Evolutionary conservation across 2,113 vertebrate species (phyloP), one percentile per base, ranked within the genome.

Genomic region (Anarrhichthys ocellatus): DNA sequence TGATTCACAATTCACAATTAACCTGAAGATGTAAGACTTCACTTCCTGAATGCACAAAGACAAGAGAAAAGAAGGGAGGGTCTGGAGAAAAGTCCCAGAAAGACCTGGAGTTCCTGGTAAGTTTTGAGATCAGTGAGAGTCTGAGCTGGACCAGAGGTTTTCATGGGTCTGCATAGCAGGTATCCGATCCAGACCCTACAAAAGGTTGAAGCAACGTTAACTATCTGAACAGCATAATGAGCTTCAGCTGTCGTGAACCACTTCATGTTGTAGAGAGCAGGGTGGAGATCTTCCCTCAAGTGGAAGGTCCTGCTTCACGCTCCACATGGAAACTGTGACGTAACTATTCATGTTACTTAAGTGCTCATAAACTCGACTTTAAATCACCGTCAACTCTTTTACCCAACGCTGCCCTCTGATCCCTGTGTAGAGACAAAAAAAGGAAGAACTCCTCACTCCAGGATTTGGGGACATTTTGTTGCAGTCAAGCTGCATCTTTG

Each of bases 291-390:
- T 15, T 34, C 24, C 59, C 44, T 50, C 46, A 52, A 50, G 66
- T 69, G 32, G 40, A 75, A 84, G 68, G 20, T 54, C 58, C 17
- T 56, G 27, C 27, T 76, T 66, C 8, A 58, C 10, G 59, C 54
- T 56, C n/a, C 4, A n/a, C 56, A 50, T 29, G 81, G 71, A 34
- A 77, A 83, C 68, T 20, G 40, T 65, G 73, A 66, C 42, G 17
- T 50, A 59, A 61, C 56, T 64, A 2, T n/a, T 54, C 18, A 54
- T 56, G 27, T 38, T 38, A 72, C 61, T 61, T 36, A 56, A 62
- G 38, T 27, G 58, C 32, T 70, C 36, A 5, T 27, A 27, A 70
- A 73, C n/a, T 54, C n/a, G 3, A 69, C 64, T 44, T 15, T 38
- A 63, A 50, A 73, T 54, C n/a, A 77, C 20, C 32, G 18, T 59